These are phyloP conservation scores for Aurelia sp. DNA, from an alignment of 30 jellyfish, hydroid and myxozoan species.

Conservation along the genomic window DNA sequence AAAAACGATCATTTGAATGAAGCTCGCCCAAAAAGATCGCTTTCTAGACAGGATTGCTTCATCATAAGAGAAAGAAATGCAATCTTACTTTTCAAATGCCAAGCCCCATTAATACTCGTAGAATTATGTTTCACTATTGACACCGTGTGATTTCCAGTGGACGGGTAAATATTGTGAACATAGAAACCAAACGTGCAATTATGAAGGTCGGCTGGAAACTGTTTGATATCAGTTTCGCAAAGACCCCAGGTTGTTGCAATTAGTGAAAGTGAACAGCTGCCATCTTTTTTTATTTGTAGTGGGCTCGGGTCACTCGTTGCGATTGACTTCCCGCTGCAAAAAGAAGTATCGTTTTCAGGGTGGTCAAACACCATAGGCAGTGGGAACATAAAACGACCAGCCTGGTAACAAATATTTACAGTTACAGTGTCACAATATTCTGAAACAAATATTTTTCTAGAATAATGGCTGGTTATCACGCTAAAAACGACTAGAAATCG, in stretches of 20 bases:
- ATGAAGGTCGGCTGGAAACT: slow-evolving; percentile 31
- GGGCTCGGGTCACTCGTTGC: background rate
- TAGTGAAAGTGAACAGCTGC: slow-evolving; percentile 8
- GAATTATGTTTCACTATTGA: background rate
- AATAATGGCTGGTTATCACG: no score
- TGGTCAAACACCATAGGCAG: no score
- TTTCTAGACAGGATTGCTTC: background rate
- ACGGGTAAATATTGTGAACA: background rate
- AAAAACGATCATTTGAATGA: no score
- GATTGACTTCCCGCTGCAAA: slow-evolving; percentile 6
- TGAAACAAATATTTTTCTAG: no score
- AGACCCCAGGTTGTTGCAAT: background rate
- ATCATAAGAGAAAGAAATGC: background rate
- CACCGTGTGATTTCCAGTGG: background rate
- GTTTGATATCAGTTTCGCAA: slow-evolving; percentile 6
- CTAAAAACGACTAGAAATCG: no score
- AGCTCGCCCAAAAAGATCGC: no score
- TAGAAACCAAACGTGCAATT: slow-evolving; percentile 10
- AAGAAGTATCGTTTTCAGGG: background rate
- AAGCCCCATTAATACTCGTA: slow-evolving; percentile 18
- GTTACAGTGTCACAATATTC: no score
- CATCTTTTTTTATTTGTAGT: slow-evolving; percentile 16
- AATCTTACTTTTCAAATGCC: slow-evolving; percentile 10
- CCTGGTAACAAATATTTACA: no score
- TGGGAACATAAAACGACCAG: no score